phyloP scores from a whole-genome alignment of 2,888 invertebrate species.

The Orchesella flavescens region DNA sequence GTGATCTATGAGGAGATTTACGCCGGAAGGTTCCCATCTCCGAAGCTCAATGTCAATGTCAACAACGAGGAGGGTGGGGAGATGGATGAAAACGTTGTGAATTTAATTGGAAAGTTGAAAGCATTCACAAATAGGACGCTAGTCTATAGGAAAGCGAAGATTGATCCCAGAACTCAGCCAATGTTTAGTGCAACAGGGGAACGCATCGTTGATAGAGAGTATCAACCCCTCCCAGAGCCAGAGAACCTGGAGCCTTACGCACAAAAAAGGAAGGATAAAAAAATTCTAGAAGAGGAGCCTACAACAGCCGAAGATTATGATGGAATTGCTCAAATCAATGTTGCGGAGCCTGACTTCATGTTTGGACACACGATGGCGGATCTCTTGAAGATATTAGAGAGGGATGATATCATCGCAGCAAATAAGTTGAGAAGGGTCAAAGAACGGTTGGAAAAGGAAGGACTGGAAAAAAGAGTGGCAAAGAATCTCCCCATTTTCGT shows the following conservation, averaged over 20 bases:
- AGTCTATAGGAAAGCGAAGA: background rate
- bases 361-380: no score
- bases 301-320: no score
- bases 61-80: slow-evolving; percentile 69
- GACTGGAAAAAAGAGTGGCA: no score
- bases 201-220: slow-evolving; percentile 9
- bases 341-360: no score
- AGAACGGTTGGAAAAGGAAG: no score
- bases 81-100: slow-evolving; percentile 21
- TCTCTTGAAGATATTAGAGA: no score
- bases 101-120: slow-evolving; percentile 27
- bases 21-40: slow-evolving; percentile 34
- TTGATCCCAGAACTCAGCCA: slow-evolving; percentile 34
- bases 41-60: background rate
- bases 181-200: slow-evolving; percentile 3
- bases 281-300: background rate
- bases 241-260: no score
- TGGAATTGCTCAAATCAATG: no score
- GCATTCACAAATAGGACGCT: slow-evolving; percentile 13
- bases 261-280: no score
- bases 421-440: no score
- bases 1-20: slow-evolving; percentile 46
- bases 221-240: background rate
- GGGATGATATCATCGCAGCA: no score
- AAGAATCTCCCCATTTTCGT: no score